phyloP scores from a whole-genome alignment of 1,140 invertebrate species.

The Physella acuta region DNA sequence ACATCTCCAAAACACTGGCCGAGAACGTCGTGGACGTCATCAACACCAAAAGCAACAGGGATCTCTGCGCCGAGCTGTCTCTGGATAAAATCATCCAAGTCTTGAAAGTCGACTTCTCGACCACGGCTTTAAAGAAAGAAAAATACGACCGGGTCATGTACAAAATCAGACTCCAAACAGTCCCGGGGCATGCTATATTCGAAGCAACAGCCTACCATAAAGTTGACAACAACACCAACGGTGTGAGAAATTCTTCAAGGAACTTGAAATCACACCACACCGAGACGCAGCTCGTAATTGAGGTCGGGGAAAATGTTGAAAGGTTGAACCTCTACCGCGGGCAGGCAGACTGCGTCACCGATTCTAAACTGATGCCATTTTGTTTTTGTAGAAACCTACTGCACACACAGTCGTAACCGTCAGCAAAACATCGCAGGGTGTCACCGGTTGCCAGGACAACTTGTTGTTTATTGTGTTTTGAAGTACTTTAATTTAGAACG shows the following conservation, averaged over 20 bases:
- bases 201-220: not conserved
- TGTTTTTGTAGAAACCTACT: constrained; percentile 10
- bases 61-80: not conserved
- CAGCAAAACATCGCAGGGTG: no score
- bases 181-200: not conserved
- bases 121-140: no score
- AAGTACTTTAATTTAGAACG: no score
- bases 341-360: not conserved
- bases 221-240: no score
- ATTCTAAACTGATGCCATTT: not conserved
- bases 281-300: not conserved
- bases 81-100: not conserved
- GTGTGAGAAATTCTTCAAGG: not conserved
- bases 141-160: not conserved
- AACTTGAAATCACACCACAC: not conserved
- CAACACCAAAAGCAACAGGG: not conserved
- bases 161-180: constrained; percentile 2
- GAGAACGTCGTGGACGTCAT: not conserved
- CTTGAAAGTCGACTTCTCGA: not conserved
- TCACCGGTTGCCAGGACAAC: no score
- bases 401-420: no score
- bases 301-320: not conserved
- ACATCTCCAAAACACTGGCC: not conserved
- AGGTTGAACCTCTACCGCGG: constrained; percentile 7
- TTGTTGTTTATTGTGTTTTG: no score